Base-by-base conservation (phyloP, 2,888 invertebrate genomes). In the Pollenia amentaria region DNA sequence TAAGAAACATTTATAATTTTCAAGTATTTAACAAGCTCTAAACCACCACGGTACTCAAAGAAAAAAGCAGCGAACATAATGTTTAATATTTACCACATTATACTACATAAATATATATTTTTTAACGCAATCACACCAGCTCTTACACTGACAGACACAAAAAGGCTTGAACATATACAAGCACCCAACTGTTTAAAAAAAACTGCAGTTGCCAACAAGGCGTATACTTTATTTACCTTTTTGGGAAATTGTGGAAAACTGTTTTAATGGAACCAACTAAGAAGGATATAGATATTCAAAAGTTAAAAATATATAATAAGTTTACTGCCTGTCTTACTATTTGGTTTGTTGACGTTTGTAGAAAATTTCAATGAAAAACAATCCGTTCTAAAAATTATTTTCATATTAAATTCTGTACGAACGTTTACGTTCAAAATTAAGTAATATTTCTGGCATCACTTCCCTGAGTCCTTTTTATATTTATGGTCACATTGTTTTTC, bases 1-100 rank as follows among this genome's bases (percentile, higher is more conserved):
- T 65, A 9, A 29, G 12, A 12, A 65, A 73, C 11, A 73, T 60
- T 46, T 73, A 75, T 48, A 83, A 72, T 72, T 75, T 77, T 88
- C 84, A 77, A 88, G 86, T 87, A 87, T 87, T 87, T 88, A 88
- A 88, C 87, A 86, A 87, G 88, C 88, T 87, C 83, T 86, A 87
- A 87, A 80, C 85, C 85, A 57, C 79, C 87, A 85, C 14, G 60
- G 76, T 73, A 76, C 84, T 85, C 78, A 84, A 38, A 62, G 40
- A 62, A 69, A 76, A 62, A 73, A 18, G 46, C 38, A 60, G 60
- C 42, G 51, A 60, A 67, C 60, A 67, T 87, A 80, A 84, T 77
- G 69, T 79, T 78, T 82, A 86, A 82, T 79, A 80, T 77, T 87
- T 55, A 87, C 60, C 87, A 81, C 79, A 80, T 87, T 87, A 72